Evolutionary conservation across 2,888 invertebrate genomes (phyloP), one percentile per base, ranked within the genome.

Genomic region (Octonoba sinensis): DNA sequence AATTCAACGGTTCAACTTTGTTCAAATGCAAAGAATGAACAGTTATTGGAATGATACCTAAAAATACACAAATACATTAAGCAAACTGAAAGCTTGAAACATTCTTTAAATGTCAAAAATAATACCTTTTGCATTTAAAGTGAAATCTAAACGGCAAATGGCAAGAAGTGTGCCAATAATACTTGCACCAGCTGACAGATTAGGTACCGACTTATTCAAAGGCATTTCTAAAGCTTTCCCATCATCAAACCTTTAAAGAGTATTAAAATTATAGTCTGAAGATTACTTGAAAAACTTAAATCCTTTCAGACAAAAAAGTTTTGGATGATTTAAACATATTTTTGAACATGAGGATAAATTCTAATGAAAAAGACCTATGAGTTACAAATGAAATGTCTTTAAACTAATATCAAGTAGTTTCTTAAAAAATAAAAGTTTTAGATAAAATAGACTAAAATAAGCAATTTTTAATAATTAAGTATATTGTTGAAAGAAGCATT

Each of bases 131-230:
- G 49, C 65, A 22, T 49, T 24, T 3, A 65, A 8, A 13, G 65
- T 22, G 16, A 24, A 16, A 4, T 65, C 6, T 46, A 65, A 18
- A 8, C 49, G 65, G 24, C 22, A 47, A 22, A 65, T 16, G 3
- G 65, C 65, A 49, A 65, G 22, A 24, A 65, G 47, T 15, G 65
- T 49, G 12, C 18, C 65, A 1, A 65, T n/a, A 16, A 65, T 65
- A 49, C 65, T 65, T n/a, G 65, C 47, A 22, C 65, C 65, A 20
- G 46, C 49, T n/a, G 65, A 65, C 8, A 49, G 22, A 65, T 65
- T 11, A 36, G 36, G 36, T 36, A 36, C 36, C 36, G 11, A 54
- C 16, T 54, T 54, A 54, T 20, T 0, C 12, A 13, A n/a, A 54
- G 54, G 6, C 6, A 15, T n/a, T 54, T 54, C 20, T n/a, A 54